Evolutionary conservation across 2,888 invertebrate species (phyloP), one percentile per base, ranked within the genome.

Genomic region (Zygaena filipendulae): DNA sequence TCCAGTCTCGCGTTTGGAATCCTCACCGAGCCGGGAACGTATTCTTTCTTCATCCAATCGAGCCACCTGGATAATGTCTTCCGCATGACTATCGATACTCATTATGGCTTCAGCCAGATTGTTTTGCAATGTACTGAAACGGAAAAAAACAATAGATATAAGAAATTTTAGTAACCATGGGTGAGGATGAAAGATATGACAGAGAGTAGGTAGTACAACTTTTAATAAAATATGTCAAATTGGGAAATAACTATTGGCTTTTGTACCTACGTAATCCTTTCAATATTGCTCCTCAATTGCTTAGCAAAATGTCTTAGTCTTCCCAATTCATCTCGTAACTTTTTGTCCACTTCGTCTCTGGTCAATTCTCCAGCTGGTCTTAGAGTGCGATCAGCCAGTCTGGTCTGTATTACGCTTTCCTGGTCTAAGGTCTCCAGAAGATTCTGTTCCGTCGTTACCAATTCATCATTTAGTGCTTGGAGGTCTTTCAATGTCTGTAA

Each of bases 321-420:
- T 6, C 72, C 48, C 6, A 86, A 81, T 62, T 90, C 88, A 13
- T 84, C 82, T 38, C 77, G 83, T 23, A 89, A 62, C 9, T 85
- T 86, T 8, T 64, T 59, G 45, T 88, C 85, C 1, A 84, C 81
- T 29, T 87, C 84, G 44, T 90, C 90, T 18, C 77, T 77, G 4
- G 84, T 87, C 13, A 84, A 55, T 52, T 92, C 91, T 11, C 82
- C 82, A 3, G 82, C 81, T 3, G 87, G 85, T 30, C 90, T 80
- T 44, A 83, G 82, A 3, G 81, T 77, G 16, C 90, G 81, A 54
- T 90, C 90, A 43, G 87, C 87, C 26, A 91, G 63, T 39, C 91
- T 82, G 0, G 88, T 87, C 58, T 88, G 86, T 3, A 87, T 85
- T 30, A 91, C 63, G 46, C 88, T 87, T 38, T 87, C 77, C 21